Percentiles rank a stretch among this genome's conserved stretches.
Conservation (phyloP, 2,113 vertebrate genomes). For the Illadopsis cleaveri region DNA sequence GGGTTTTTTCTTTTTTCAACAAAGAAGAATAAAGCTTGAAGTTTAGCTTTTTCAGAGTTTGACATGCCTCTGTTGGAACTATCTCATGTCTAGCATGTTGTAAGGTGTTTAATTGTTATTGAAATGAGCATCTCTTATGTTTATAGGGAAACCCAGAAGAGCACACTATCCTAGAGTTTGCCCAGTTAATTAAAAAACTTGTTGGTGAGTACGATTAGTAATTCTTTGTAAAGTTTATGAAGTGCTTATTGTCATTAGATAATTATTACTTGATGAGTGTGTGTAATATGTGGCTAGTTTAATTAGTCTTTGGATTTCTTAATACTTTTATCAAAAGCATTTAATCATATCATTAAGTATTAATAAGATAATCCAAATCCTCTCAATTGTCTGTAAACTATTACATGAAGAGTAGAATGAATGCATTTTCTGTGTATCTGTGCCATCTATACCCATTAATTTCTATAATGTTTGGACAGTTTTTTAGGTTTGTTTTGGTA, state of each 20-base stretch:
- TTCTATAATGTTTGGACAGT: background rate
- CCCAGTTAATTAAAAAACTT: slow-evolving; percentile 94
- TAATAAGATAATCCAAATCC: background rate
- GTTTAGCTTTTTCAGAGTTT: background rate
- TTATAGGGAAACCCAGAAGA: slow-evolving; percentile 97
- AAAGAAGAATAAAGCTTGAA: background rate
- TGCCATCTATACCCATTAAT: background rate
- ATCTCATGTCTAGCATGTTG: background rate
- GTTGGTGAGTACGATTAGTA: slow-evolving; percentile 85
- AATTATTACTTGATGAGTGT: slow-evolving; percentile 16
- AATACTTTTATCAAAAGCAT: slow-evolving; percentile 3
- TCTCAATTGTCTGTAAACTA: background rate
- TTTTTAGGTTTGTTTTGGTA: background rate
- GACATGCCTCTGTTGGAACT: background rate
- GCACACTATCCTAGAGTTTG: slow-evolving; percentile 97
- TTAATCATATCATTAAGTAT: slow-evolving; percentile 1
- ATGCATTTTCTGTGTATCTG: background rate
- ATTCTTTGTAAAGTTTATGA: background rate
- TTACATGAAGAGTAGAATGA: background rate
- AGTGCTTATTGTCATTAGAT: background rate
- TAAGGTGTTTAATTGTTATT: background rate
- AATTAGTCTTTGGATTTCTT: background rate
- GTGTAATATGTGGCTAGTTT: slow-evolving; percentile 10
- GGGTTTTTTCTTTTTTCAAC: background rate
- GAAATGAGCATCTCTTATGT: slow-evolving; percentile 18